Conservation (phyloP, 2,113 vertebrate species). For the Poecile atricapillus region DNA sequence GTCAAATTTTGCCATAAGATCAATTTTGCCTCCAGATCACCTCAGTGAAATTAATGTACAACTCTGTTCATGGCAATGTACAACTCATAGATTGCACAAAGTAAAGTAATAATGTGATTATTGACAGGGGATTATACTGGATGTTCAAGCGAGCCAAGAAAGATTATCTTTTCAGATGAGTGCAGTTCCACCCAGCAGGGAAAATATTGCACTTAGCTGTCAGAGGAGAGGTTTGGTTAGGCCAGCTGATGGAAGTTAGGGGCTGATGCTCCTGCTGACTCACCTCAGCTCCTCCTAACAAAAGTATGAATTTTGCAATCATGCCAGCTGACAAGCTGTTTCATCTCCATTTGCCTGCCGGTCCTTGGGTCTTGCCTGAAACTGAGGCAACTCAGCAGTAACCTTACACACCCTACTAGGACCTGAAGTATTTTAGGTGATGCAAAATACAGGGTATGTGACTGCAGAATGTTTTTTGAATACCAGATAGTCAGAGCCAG, state of each 20-base stretch:
- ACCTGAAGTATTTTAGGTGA: neutral
- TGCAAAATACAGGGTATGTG: neutral
- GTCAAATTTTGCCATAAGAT: neutral
- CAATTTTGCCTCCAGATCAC: neutral
- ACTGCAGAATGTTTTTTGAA: neutral
- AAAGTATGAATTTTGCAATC: neutral
- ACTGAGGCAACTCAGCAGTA: neutral
- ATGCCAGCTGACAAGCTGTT: neutral
- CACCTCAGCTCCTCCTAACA: neutral
- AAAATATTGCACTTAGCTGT: neutral
- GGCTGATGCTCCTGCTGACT: neutral
- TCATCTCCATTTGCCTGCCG: neutral
- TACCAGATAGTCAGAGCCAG: neutral
- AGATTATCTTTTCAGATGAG: neutral
- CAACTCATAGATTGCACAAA: neutral
- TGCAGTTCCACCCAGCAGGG: neutral
- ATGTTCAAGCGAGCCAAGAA: neutral
- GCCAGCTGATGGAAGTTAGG: neutral
- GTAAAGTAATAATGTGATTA: neutral
- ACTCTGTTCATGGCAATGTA: neutral
- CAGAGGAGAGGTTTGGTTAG: neutral
- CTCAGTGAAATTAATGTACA: neutral
- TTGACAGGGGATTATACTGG: neutral
- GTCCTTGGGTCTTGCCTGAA: neutral
- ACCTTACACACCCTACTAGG: rapidly evolving